phyloP scores from a whole-genome alignment of 2,888 invertebrate species.

The Dendrolimus houi region DNA sequence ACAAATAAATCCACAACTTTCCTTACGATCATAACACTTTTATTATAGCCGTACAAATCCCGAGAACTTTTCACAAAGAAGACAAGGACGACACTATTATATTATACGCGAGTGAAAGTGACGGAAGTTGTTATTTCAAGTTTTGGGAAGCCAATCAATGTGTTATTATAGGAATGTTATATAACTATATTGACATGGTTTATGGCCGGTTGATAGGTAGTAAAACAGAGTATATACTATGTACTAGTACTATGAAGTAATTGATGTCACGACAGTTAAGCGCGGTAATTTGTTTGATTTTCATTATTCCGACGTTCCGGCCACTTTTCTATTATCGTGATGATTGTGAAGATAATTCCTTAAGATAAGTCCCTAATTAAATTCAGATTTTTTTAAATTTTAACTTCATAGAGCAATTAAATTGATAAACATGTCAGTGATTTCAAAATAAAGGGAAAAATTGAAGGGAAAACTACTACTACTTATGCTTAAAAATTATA shows the following conservation, averaged over 20 bases:
- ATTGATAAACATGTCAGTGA: no score
- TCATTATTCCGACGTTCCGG: no score
- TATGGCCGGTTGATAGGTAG: neutral
- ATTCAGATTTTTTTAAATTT: no score
- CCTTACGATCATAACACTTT: constrained; percentile 60
- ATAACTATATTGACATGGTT: neutral
- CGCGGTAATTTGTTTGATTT: no score
- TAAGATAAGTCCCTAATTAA: no score
- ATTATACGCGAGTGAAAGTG: neutral
- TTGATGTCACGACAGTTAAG: no score
- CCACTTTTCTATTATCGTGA: no score
- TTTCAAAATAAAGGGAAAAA: no score
- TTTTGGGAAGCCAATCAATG: constrained; percentile 21
- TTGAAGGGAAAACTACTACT: no score
- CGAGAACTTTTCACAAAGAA: constrained; percentile 9
- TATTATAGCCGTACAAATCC: constrained; percentile 28
- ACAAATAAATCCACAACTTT: constrained; percentile 65
- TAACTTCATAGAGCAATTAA: no score
- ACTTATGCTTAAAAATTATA: no score
- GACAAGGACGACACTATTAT: neutral
- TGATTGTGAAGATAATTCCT: no score
- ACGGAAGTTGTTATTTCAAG: constrained; percentile 7
- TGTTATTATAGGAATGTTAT: constrained; percentile 14
- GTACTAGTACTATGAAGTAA: neutral
- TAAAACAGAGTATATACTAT: neutral